Percentiles rank a stretch among this genome's conserved stretches.
These are phyloP conservation scores for Gryllus bimaculatus DNA, from an alignment of 1,140 invertebrate species.

Conservation along the genomic window DNA sequence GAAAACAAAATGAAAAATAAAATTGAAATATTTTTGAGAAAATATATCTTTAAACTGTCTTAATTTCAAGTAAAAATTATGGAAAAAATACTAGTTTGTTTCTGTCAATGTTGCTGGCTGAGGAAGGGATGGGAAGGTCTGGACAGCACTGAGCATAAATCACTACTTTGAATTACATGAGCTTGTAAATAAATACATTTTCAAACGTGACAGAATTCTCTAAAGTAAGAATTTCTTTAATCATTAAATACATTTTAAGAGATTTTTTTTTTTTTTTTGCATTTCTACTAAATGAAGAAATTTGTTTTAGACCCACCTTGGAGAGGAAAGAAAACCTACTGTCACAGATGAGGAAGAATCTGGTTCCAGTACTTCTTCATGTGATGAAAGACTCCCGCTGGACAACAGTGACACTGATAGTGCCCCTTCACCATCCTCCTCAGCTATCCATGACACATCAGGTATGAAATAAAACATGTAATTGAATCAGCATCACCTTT, in stretches of 20 bases:
- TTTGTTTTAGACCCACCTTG: slow-evolving; percentile 30
- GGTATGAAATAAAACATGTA: neutral
- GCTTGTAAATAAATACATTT: no score
- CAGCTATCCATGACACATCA: neutral
- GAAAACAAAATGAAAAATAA: no score
- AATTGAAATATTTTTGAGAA: no score
- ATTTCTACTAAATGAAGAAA: neutral
- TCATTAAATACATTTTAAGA: neutral
- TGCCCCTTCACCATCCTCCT: slow-evolving; percentile 19
- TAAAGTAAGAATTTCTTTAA: neutral
- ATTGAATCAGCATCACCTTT: neutral
- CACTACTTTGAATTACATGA: no score
- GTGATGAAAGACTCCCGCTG: slow-evolving; percentile 48
- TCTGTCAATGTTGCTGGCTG: no score
- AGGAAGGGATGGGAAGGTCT: no score
- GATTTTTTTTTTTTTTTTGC: neutral
- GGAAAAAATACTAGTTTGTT: no score
- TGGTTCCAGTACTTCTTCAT: slow-evolving; percentile 72
- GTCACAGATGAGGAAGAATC: slow-evolving; percentile 72
- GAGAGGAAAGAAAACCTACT: slow-evolving; percentile 52
- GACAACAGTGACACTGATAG: slow-evolving; percentile 42
- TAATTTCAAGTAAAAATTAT: no score
- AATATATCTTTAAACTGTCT: no score
- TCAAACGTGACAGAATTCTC: neutral
- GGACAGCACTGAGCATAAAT: no score